Evolutionary conservation across 1,140 invertebrate species (phyloP).

Genomic region (Drosophila pectinifera): DNA sequence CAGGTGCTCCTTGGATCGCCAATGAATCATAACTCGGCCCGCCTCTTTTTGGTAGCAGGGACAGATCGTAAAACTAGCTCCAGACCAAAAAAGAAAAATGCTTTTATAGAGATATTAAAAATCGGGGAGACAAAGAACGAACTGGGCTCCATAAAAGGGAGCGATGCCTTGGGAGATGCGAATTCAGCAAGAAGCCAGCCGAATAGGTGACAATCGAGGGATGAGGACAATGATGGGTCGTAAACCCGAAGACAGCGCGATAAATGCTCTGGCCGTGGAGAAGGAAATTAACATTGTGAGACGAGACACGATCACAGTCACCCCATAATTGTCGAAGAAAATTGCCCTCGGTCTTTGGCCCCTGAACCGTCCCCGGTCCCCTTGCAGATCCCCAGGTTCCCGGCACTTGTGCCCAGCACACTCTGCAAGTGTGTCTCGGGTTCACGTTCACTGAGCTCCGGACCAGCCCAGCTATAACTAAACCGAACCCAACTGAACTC

Average conservation of each 20-base stretch:
- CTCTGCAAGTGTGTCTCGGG: conserved; percentile 79
- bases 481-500: conserved; percentile 19
- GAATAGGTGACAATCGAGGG: conserved; percentile 67
- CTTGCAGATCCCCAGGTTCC: conserved; percentile 2
- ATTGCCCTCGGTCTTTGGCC: conserved; percentile 38
- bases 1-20: conserved; percentile 58
- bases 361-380: conserved; percentile 6
- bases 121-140: conserved; percentile 19
- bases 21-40: conserved; percentile 59
- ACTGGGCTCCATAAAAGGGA: conserved; percentile 42
- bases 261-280: conserved; percentile 60
- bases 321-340: conserved; percentile 40
- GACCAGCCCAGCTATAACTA: conserved; percentile 2
- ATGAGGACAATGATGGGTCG: conserved; percentile 56
- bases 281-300: conserved; percentile 70
- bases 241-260: conserved; percentile 69
- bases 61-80: conserved; percentile 56
- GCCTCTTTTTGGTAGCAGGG: conserved; percentile 50
- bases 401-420: conserved; percentile 77
- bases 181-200: conserved; percentile 33
- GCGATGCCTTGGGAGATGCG: conserved; percentile 15
- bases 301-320: conserved; percentile 52
- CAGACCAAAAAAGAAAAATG: conserved; percentile 51
- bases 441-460: conserved; percentile 71
- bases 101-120: conserved; percentile 73